Percentiles rank a stretch among this genome's conserved stretches.
Conservation (phyloP, 2,888 invertebrate species). For the Sinelater perroti region DNA sequence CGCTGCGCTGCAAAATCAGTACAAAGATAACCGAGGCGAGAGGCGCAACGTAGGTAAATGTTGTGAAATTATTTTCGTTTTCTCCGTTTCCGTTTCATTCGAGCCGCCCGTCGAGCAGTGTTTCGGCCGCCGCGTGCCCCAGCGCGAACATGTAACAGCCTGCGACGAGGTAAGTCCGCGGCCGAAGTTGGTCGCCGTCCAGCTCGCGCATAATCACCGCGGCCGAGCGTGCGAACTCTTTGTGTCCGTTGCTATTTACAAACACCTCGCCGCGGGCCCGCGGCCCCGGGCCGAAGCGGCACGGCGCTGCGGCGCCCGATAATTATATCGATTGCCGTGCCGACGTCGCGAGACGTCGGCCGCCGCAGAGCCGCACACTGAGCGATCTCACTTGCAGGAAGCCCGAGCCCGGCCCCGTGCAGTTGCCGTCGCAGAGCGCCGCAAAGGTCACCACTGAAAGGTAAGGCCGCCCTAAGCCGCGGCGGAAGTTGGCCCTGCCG, state of each 20-base stretch:
- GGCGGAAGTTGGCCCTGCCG: too few relatives aligned
- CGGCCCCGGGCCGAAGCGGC: too few relatives aligned
- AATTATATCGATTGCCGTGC: conserved; percentile 30
- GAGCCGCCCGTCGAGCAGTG: conserved; percentile 27
- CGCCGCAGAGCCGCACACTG: too few relatives aligned
- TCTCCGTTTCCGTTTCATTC: conserved; percentile 38
- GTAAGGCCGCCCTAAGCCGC: conserved; percentile 41
- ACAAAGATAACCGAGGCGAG: conserved; percentile 21
- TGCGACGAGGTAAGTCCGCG: conserved; percentile 40
- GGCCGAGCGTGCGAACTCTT: conserved; percentile 44
- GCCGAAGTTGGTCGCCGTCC: conserved; percentile 27
- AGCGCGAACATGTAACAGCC: conserved; percentile 49
- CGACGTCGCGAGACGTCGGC: too few relatives aligned
- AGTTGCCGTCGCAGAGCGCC: conserved; percentile 32
- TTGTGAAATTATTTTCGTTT: conserved; percentile 44
- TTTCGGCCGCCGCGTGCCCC: conserved; percentile 31
- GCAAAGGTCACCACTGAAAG: conserved; percentile 48
- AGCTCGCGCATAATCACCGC: conserved; percentile 33
- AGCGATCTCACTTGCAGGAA: conserved; percentile 19
- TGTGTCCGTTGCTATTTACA: conserved; percentile 41
- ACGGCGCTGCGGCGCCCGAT: background rate
- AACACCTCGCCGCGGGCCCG: conserved; percentile 17
- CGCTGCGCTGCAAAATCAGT: conserved; percentile 30
- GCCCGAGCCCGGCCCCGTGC: conserved; percentile 46
- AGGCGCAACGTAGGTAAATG: conserved; percentile 55